Evolutionary conservation across 2,797 vertebrate genomes (phyloP), one percentile per base, ranked within the genome.

Genomic region (Micrastur ruficollis): DNA sequence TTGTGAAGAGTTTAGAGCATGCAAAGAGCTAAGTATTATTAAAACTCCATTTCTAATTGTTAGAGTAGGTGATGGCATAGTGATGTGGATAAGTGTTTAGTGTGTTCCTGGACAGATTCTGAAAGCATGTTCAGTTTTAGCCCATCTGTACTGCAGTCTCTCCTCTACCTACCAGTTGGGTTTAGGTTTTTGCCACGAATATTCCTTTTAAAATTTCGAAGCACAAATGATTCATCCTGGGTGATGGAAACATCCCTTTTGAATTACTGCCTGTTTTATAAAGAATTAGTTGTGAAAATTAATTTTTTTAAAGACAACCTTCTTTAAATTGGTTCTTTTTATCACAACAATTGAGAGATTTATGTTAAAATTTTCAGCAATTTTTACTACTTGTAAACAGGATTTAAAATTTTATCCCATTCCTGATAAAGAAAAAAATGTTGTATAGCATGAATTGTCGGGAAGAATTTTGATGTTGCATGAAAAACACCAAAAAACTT

Each of bases 251-350:
- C 81, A 85, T 59, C 58, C 76, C 61, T 93, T 92, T 92, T 79
- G 84, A 91, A 96, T 46, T 67, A 96, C 80, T 94, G 65, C 84
- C 93, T 93, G 49, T 95, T 97, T 96, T 96, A 49, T 97, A 96
- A 87, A 32, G 31, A 68, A 92, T 93, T 50, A 53, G 81, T 89
- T 93, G 61, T 72, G 42, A 80, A 87, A 68, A 65, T 40, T 12
- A 29, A 4, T 58, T 92, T 95, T 97, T 97, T 82, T 53, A 62
- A 85, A 72, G 53, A 63, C 17, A 12, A 47, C 6, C 38, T 76
- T 74, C 78, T 96, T 95, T 82, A 67, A 81, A 89, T 73, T n/a
- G 2, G 8, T 93, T 95, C 47, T 36, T 95, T 96, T 93, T 95
- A 83, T 94, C 91, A 94, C 59, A 81, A 21, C 32, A 53, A 10